These are phyloP conservation scores for Siderastrea siderea DNA, from an alignment of 92 coral and sea anemone species.

Conservation along the genomic window DNA sequence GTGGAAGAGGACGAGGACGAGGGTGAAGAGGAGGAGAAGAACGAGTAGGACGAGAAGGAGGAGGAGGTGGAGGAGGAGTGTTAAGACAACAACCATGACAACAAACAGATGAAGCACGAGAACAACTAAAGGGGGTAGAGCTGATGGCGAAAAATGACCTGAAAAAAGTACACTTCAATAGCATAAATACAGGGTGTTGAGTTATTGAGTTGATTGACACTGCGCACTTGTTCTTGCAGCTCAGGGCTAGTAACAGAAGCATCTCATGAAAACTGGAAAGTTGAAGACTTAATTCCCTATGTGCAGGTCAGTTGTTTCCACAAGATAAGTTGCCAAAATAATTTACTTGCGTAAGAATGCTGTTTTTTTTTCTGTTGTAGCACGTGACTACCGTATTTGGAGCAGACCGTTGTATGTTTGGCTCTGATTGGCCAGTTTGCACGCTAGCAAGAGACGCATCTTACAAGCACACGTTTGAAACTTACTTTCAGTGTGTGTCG, in stretches of 20 bases:
- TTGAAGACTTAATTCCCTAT: conserved; percentile 78
- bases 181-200: background rate
- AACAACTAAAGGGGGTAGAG: too few relatives aligned
- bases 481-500: conserved; percentile 57
- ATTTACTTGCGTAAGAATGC: too few relatives aligned
- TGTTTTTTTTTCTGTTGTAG: conserved; percentile 40
- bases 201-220: background rate
- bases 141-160: too few relatives aligned
- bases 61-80: background rate
- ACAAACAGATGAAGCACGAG: too few relatives aligned
- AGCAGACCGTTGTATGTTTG: conserved; percentile 81
- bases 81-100: too few relatives aligned
- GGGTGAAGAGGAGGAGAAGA: background rate
- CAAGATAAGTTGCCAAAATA: too few relatives aligned
- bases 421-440: conserved; percentile 96
- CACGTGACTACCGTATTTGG: conserved; percentile 84
- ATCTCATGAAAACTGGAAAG: conserved; percentile 75
- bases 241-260: conserved; percentile 92
- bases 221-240: conserved; percentile 20
- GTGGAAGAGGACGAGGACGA: too few relatives aligned
- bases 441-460: conserved; percentile 72
- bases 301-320: conserved; percentile 63
- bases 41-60: background rate
- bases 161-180: too few relatives aligned
- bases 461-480: conserved; percentile 61